Evolutionary conservation across 1,140 invertebrate species (phyloP).

Genomic region (Prorops nasuta): DNA sequence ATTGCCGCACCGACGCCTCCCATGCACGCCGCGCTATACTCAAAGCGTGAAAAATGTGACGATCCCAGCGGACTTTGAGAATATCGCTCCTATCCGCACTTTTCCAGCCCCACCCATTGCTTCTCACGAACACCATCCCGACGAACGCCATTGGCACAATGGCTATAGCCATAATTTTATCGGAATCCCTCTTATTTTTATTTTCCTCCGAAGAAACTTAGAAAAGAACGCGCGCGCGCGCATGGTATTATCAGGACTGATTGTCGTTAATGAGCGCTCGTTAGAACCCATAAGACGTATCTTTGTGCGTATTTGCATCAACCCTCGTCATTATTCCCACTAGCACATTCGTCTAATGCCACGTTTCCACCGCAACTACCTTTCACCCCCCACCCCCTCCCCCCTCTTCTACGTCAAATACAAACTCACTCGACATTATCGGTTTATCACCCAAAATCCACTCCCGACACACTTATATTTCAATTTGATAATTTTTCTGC

Average conservation of each 20-base stretch:
- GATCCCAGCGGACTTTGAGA: too few relatives aligned
- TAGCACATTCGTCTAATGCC: too few relatives aligned
- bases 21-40: slow-evolving; percentile 22
- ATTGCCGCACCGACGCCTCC: slow-evolving; percentile 44
- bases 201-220: background rate
- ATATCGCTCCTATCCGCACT: too few relatives aligned
- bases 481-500: too few relatives aligned
- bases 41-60: too few relatives aligned
- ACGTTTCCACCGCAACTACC: too few relatives aligned
- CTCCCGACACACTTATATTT: too few relatives aligned
- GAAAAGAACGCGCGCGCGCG: background rate
- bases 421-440: too few relatives aligned
- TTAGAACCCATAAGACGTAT: background rate
- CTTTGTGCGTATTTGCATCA: background rate
- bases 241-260: background rate
- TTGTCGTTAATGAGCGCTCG: background rate
- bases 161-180: background rate
- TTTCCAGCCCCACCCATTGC: too few relatives aligned
- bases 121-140: background rate
- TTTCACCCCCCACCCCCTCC: background rate
- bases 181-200: background rate
- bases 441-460: too few relatives aligned
- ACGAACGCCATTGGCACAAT: background rate
- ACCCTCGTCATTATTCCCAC: too few relatives aligned
- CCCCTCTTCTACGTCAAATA: too few relatives aligned